These are phyloP conservation scores for Crambe crambe DNA, from an alignment of 37 sponge, comb jelly and placozoan species.

Conservation along the genomic window DNA sequence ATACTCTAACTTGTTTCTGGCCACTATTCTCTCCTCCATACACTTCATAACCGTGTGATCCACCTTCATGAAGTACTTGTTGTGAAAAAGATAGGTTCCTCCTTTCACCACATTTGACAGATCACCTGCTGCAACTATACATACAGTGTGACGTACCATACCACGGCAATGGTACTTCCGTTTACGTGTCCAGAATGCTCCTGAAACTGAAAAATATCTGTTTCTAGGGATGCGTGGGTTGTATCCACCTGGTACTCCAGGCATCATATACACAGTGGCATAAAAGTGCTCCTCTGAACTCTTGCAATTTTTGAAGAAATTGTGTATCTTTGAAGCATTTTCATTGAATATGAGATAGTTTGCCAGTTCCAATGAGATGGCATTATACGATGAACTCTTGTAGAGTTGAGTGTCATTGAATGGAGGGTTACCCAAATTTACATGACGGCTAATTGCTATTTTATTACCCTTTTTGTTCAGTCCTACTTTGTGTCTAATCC, in stretches of 20 bases:
- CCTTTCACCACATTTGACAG: neutral
- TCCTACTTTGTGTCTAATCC: neutral
- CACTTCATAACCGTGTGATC: constrained; percentile 60
- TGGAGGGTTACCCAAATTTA: neutral
- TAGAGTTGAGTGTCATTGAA: neutral
- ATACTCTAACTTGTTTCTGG: constrained; percentile 34
- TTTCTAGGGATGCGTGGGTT: neutral
- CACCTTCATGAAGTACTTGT: constrained; percentile 48
- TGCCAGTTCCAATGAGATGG: neutral
- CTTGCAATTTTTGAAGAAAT: neutral
- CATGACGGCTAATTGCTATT: neutral
- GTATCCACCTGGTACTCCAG: constrained; percentile 27
- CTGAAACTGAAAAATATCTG: neutral
- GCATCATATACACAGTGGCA: constrained; percentile 12
- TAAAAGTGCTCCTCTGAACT: constrained; percentile 41
- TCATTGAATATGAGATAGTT: neutral
- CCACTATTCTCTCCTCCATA: constrained; percentile 29
- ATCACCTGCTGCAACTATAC: constrained; percentile 8
- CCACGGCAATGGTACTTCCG: neutral
- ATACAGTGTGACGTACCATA: neutral
- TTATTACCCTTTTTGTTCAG: neutral
- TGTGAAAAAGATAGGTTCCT: constrained; percentile 22
- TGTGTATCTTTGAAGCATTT: neutral
- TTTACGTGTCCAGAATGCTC: neutral
- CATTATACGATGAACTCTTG: constrained; percentile 26